phyloP scores from a whole-genome alignment of 2,113 vertebrate genomes.

The Sander lucioperca region DNA sequence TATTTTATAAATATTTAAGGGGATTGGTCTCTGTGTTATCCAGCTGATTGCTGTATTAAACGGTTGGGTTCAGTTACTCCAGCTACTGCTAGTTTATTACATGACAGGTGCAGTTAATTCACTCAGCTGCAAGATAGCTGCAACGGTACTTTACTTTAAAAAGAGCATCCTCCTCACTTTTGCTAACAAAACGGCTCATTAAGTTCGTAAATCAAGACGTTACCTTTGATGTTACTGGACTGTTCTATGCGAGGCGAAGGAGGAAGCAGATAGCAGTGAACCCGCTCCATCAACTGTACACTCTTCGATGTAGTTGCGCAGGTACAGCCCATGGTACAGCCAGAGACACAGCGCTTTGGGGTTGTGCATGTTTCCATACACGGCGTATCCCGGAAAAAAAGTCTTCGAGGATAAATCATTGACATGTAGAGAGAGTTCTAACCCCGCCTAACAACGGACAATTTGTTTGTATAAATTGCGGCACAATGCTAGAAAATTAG shows the following conservation, averaged over 20 bases:
- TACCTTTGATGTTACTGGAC: neutral
- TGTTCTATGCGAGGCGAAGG: neutral
- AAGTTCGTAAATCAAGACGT: neutral
- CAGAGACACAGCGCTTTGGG: neutral
- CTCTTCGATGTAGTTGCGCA: neutral
- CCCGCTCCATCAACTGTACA: accelerated
- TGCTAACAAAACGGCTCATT: neutral
- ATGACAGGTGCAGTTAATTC: neutral
- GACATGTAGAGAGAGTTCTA: accelerated
- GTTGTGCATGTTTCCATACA: neutral
- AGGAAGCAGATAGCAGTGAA: accelerated
- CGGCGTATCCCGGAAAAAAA: neutral
- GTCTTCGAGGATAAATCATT: accelerated
- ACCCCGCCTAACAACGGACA: conserved; percentile 12
- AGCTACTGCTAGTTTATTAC: neutral
- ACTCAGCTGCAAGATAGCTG: neutral
- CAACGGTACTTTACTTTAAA: neutral
- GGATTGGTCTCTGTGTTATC: too few relatives aligned
- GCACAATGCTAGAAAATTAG: too few relatives aligned
- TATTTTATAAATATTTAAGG: too few relatives aligned
- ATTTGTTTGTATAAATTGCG: neutral
- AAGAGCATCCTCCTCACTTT: neutral
- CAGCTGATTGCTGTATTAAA: too few relatives aligned
- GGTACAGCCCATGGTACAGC: neutral
- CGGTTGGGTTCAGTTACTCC: neutral